Evolutionary conservation across 2,888 invertebrate species (phyloP).

Genomic region (Noctua fimbriata): DNA sequence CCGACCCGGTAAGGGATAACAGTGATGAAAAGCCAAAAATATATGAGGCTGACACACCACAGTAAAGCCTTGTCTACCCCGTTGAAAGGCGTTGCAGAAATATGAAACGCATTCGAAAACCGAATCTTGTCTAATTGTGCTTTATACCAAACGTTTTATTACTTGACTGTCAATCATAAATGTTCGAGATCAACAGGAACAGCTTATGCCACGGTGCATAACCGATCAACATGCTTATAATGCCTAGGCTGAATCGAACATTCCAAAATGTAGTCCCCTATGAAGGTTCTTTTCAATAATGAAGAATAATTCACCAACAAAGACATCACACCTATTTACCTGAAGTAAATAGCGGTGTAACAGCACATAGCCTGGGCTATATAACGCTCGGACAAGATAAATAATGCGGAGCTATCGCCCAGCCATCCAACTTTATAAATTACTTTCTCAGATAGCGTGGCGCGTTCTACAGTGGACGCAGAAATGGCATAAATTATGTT

Average conservation of each 20-base stretch:
- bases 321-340: slow-evolving; percentile 28
- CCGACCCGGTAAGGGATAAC: too few species aligned
- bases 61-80: too few species aligned
- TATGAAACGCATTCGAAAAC: too few species aligned
- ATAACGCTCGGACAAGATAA: slow-evolving; percentile 75
- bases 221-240: not conserved
- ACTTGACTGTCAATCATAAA: not conserved
- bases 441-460: slow-evolving; percentile 85
- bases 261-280: not conserved
- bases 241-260: too few species aligned
- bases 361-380: slow-evolving; percentile 56
- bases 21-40: not conserved
- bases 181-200: not conserved
- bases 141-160: too few species aligned
- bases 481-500: slow-evolving; percentile 47
- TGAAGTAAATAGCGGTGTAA: slow-evolving; percentile 41
- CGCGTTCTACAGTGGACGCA: slow-evolving; percentile 70
- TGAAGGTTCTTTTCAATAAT: not conserved
- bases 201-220: not conserved
- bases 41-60: not conserved
- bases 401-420: slow-evolving; percentile 81
- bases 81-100: too few species aligned
- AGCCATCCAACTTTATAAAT: slow-evolving; percentile 86
- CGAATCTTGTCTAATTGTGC: too few species aligned
- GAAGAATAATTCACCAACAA: slow-evolving; percentile 12